Evolutionary conservation across 2,113 vertebrate species (phyloP).

Genomic region (Cavia porcellus): DNA sequence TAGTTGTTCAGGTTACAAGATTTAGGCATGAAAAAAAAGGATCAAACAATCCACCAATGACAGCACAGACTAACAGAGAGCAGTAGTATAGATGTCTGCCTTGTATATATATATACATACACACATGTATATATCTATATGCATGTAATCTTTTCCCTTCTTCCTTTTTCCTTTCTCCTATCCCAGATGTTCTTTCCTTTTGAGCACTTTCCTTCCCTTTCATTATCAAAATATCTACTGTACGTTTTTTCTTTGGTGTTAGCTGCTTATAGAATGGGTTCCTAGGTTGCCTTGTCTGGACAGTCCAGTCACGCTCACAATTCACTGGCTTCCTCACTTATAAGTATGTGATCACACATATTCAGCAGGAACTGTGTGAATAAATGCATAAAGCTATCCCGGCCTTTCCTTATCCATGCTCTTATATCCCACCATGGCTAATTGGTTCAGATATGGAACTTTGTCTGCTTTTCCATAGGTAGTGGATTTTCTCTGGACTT

Average conservation of each 20-base stretch:
- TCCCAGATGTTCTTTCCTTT: too few species aligned
- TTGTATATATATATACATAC: too few species aligned
- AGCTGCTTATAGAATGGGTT: neutral
- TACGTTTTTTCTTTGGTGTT: neutral
- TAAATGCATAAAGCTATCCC: neutral
- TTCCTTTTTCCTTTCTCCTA: too few species aligned
- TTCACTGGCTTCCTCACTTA: neutral
- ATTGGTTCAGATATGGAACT: neutral
- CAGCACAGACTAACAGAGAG: too few species aligned
- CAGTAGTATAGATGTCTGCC: too few species aligned
- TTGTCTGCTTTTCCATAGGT: neutral
- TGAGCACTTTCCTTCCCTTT: too few species aligned
- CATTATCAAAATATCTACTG: too few species aligned
- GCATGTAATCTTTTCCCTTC: too few species aligned
- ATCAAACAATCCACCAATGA: too few species aligned
- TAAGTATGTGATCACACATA: neutral
- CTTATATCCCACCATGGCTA: neutral
- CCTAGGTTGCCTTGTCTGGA: neutral
- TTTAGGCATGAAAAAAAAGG: too few species aligned
- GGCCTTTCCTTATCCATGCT: neutral
- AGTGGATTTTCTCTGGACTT: neutral
- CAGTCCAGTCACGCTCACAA: neutral
- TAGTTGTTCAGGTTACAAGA: too few species aligned
- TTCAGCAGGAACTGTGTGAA: neutral
- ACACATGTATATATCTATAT: too few species aligned